Conservation (phyloP, 2,113 vertebrate species). For the Dasyprocta punctata region DNA sequence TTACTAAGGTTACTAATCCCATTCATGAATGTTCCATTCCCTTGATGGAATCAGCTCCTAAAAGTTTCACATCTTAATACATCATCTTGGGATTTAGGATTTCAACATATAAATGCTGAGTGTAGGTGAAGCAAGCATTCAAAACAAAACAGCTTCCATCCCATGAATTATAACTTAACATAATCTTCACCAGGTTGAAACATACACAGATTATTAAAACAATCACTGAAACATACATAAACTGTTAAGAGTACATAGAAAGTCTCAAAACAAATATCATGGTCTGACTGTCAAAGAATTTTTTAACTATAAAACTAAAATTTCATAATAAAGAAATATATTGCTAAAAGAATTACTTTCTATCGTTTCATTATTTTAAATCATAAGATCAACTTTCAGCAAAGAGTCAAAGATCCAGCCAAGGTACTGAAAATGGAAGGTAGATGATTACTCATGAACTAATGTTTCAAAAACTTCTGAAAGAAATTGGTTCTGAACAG, state of each 20-base stretch:
- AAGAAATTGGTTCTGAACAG: neutral
- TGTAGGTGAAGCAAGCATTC: neutral
- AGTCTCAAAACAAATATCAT: slow-evolving; percentile 13
- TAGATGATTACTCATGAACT: neutral
- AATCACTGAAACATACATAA: neutral
- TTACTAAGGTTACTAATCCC: neutral
- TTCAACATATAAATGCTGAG: neutral
- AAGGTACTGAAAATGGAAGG: neutral
- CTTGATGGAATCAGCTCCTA: neutral
- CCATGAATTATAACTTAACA: neutral
- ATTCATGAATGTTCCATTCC: neutral
- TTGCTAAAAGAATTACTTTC: neutral
- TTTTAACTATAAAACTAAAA: neutral
- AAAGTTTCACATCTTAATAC: neutral
- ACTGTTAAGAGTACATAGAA: neutral
- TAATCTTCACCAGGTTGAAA: slow-evolving; percentile 33
- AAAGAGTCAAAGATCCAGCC: neutral
- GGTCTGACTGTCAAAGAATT: neutral
- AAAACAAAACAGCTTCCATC: neutral
- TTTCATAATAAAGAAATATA: neutral
- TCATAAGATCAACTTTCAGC: neutral
- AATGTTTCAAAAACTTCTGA: slow-evolving; percentile 54
- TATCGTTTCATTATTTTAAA: neutral
- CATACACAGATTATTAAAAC: slow-evolving; percentile 16
- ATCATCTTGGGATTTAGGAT: neutral